Percentiles rank a stretch among this genome's conserved stretches.
These are phyloP conservation scores for Argynnis bischoffii DNA, from an alignment of 2,888 invertebrate species.

Conservation along the genomic window DNA sequence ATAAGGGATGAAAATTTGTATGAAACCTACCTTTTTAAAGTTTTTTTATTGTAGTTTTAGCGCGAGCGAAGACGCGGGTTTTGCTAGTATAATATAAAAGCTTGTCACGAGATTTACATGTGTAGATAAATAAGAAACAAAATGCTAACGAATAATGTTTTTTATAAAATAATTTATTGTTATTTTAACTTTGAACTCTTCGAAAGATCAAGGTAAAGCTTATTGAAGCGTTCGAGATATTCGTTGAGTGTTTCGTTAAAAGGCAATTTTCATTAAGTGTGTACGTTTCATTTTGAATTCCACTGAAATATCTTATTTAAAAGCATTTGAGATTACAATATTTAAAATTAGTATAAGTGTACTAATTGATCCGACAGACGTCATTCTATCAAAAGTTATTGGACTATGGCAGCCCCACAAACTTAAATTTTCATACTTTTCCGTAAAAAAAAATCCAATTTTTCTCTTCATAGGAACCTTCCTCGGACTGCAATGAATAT, in stretches of 20 bases:
- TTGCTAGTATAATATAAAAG: no score
- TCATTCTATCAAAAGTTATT: background rate
- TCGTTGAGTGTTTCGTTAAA: slow-evolving; percentile 34
- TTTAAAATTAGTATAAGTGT: background rate
- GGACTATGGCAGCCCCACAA: no score
- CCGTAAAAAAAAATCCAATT: no score
- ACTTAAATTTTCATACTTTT: background rate
- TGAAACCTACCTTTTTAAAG: no score
- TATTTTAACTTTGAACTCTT: slow-evolving; percentile 28
- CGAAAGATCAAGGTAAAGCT: slow-evolving; percentile 29
- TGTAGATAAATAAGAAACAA: background rate
- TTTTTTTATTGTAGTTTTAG: no score
- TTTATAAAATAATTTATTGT: slow-evolving; percentile 2
- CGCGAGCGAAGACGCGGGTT: no score
- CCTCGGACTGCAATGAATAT: no score
- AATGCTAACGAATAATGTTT: background rate
- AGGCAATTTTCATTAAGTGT: slow-evolving; percentile 37
- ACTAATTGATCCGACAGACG: background rate
- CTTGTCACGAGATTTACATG: no score
- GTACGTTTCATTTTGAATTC: slow-evolving; percentile 37
- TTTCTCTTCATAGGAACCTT: no score
- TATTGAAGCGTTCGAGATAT: slow-evolving; percentile 28
- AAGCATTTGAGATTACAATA: slow-evolving; percentile 7
- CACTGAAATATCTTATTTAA: slow-evolving; percentile 34
- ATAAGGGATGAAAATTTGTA: no score